phyloP scores from a whole-genome alignment of 2,113 vertebrate species.

The Ramphastos sulfuratus region DNA sequence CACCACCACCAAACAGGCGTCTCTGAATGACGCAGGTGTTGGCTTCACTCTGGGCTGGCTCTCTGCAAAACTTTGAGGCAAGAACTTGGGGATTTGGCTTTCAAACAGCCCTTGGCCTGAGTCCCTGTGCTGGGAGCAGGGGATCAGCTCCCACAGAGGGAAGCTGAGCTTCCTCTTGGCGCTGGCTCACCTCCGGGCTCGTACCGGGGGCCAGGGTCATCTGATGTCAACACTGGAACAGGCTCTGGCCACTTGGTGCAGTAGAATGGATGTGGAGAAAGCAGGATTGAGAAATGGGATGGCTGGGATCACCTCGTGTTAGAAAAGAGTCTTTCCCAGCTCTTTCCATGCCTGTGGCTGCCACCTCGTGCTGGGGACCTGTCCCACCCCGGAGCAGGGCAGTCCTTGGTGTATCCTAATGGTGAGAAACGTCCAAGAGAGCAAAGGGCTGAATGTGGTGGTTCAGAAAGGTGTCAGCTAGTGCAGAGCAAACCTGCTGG shows the following conservation, averaged over 20 bases:
- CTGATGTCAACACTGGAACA: background rate
- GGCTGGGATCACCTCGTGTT: background rate
- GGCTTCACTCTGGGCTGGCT: background rate
- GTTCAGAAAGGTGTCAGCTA: background rate
- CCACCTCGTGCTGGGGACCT: fast-evolving
- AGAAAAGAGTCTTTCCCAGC: background rate
- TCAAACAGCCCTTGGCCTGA: background rate
- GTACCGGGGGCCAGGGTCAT: fast-evolving
- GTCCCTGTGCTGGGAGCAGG: background rate
- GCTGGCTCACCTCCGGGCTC: background rate
- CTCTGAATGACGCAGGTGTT: background rate
- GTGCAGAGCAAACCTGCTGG: fast-evolving
- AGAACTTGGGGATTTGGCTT: background rate
- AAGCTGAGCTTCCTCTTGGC: background rate
- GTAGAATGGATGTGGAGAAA: background rate
- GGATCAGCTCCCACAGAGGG: background rate
- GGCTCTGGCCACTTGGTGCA: background rate
- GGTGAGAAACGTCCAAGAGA: fast-evolving
- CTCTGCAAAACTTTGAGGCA: fast-evolving
- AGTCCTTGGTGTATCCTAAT: background rate
- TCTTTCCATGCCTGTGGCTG: background rate
- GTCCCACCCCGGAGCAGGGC: background rate
- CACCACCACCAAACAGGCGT: background rate
- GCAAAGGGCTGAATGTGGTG: background rate
- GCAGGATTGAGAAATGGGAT: background rate